A percentile compares a stretch with the other conserved stretches of the same genome.
Conservation (phyloP, 2,113 vertebrate genomes). For the Aspidoscelis tigris region DNA sequence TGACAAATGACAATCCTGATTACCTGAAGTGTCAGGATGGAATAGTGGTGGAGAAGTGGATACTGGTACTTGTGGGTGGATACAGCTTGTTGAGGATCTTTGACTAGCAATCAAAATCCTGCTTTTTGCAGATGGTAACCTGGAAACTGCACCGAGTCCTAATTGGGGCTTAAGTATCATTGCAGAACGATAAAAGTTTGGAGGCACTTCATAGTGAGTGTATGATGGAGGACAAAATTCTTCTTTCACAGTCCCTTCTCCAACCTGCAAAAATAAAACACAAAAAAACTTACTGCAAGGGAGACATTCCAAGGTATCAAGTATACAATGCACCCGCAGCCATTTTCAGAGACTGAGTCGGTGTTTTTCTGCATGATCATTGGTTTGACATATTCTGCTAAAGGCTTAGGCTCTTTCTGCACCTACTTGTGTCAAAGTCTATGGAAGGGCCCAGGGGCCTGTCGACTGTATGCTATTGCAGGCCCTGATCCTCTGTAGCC, state of each 20-base stretch:
- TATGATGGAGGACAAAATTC: slow-evolving; percentile 78
- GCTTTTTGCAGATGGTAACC: slow-evolving; percentile 85
- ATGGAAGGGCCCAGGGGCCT: too few relatives aligned
- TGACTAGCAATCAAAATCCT: slow-evolving; percentile 86
- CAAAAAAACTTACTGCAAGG: not conserved
- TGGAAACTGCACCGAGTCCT: slow-evolving; percentile 87
- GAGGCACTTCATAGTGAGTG: slow-evolving; percentile 77
- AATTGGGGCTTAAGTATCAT: slow-evolving; percentile 91
- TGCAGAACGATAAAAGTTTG: slow-evolving; percentile 84
- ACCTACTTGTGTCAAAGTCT: too few relatives aligned
- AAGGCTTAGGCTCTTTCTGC: too few relatives aligned
- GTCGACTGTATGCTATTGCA: too few relatives aligned
- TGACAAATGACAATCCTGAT: slow-evolving; percentile 7
- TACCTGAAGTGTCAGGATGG: slow-evolving; percentile 83
- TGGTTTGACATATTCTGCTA: not conserved
- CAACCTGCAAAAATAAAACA: slow-evolving; percentile 67
- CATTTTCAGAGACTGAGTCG: not conserved
- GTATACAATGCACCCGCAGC: not conserved
- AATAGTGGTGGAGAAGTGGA: slow-evolving; percentile 70
- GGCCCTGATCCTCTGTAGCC: too few relatives aligned
- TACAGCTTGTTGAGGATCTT: slow-evolving; percentile 77
- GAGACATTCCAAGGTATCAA: not conserved
- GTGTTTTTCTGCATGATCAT: not conserved
- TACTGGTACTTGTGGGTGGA: slow-evolving; percentile 84
- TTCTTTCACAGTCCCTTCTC: slow-evolving; percentile 77